phyloP scores from a whole-genome alignment of 2,797 vertebrate genomes.

The Myotis pilosus region DNA sequence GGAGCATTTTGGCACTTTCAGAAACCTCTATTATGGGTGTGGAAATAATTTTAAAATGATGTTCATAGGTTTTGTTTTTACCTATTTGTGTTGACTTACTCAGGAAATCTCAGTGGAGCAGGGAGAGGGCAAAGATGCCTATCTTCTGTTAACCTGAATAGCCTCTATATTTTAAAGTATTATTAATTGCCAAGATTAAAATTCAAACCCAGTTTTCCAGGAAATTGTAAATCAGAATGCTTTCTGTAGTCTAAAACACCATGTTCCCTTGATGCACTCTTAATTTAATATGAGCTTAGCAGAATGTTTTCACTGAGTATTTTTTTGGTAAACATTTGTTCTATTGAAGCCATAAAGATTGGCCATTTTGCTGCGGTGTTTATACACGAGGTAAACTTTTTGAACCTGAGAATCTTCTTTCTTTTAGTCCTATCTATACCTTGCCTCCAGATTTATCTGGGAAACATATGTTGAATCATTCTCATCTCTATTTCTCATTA shows the following conservation, averaged over 20 bases:
- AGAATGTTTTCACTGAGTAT: not conserved
- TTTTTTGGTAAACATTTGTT: not conserved
- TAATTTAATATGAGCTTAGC: not conserved
- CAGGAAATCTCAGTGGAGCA: not conserved
- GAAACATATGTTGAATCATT: not conserved
- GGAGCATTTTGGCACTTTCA: not conserved
- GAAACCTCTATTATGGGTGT: not conserved
- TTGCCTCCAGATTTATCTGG: not conserved
- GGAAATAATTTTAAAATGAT: not conserved
- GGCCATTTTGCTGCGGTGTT: not conserved
- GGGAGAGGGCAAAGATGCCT: not conserved
- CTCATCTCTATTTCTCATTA: conserved; percentile 12
- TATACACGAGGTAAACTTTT: not conserved
- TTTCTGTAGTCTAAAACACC: not conserved
- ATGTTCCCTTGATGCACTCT: not conserved
- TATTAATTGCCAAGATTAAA: conserved; percentile 5
- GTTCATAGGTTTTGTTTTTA: not conserved
- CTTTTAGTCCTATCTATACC: not conserved
- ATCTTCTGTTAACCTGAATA: not conserved
- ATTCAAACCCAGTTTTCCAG: not conserved
- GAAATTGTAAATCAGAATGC: conserved; percentile 24
- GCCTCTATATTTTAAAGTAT: not conserved
- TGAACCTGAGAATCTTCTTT: not conserved
- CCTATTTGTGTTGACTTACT: not conserved
- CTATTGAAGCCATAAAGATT: not conserved